Percentiles rank a stretch among this genome's conserved stretches.
Conservation (phyloP, 2,113 vertebrate species). For the Pseudopipra pipra region DNA sequence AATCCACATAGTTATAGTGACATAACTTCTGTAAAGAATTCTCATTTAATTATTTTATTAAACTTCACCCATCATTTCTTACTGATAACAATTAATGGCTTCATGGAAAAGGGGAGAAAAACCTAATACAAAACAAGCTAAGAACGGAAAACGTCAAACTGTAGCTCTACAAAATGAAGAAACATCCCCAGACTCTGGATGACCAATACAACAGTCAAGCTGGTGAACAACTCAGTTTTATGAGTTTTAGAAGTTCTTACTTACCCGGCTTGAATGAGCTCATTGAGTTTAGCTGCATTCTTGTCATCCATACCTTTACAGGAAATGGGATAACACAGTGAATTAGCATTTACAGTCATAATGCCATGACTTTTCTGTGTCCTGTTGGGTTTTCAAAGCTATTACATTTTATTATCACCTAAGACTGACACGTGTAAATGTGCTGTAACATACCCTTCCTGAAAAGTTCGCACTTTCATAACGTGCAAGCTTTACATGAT, state of each 20-base stretch:
- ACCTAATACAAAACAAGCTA: background rate
- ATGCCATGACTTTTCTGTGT: background rate
- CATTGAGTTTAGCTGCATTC: slow-evolving; percentile 94
- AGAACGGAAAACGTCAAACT: background rate
- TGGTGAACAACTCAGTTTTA: background rate
- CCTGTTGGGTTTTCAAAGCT: background rate
- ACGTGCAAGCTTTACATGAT: background rate
- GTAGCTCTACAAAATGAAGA: background rate
- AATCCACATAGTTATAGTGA: background rate
- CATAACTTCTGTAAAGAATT: background rate
- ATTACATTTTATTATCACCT: background rate
- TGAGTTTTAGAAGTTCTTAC: slow-evolving; percentile 34
- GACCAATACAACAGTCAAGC: background rate
- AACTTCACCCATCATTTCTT: background rate
- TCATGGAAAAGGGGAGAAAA: background rate
- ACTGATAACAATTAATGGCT: background rate
- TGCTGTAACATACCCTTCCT: background rate
- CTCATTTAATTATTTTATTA: background rate
- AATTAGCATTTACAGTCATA: background rate
- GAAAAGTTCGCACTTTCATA: background rate
- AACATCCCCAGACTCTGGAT: background rate
- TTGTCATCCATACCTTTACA: slow-evolving; percentile 96
- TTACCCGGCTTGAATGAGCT: slow-evolving; percentile 97
- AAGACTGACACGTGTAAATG: background rate
- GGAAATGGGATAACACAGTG: slow-evolving; percentile 15